Evolutionary conservation across 2,113 vertebrate genomes (phyloP).

Genomic region (Cynocephalus volans): DNA sequence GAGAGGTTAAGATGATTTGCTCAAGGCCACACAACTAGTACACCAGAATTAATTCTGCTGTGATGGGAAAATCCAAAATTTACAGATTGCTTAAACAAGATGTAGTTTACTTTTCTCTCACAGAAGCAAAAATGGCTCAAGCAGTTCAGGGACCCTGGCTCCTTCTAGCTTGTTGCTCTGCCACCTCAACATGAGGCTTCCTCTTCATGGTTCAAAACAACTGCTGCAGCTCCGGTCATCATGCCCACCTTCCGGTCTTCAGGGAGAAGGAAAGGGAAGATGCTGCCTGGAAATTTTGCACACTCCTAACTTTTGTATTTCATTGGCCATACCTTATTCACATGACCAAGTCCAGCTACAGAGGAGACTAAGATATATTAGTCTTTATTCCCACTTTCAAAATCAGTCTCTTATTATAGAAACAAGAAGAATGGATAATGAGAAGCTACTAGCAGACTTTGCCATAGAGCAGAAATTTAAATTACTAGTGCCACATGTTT

Average conservation of each 20-base stretch:
- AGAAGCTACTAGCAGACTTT: background rate
- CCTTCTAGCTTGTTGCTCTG: background rate
- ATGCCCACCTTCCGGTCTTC: background rate
- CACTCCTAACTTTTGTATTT: background rate
- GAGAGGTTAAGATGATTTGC: background rate
- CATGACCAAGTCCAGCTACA: background rate
- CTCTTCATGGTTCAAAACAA: background rate
- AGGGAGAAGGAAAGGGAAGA: background rate
- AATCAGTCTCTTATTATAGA: background rate
- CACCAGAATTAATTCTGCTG: background rate
- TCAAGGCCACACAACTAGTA: background rate
- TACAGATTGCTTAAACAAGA: background rate
- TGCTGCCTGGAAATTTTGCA: background rate
- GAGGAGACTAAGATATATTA: background rate
- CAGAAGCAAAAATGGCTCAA: background rate
- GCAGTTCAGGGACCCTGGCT: background rate
- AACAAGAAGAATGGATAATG: background rate
- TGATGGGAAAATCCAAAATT: background rate
- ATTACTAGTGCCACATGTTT: background rate
- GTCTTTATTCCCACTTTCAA: background rate
- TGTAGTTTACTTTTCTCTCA: background rate
- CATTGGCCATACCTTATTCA: background rate
- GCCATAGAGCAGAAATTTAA: background rate
- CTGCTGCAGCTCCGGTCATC: background rate
- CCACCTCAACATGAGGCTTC: background rate